These are phyloP conservation scores for Camponotus vicinus DNA, from an alignment of 1,140 invertebrate species.

Conservation along the genomic window DNA sequence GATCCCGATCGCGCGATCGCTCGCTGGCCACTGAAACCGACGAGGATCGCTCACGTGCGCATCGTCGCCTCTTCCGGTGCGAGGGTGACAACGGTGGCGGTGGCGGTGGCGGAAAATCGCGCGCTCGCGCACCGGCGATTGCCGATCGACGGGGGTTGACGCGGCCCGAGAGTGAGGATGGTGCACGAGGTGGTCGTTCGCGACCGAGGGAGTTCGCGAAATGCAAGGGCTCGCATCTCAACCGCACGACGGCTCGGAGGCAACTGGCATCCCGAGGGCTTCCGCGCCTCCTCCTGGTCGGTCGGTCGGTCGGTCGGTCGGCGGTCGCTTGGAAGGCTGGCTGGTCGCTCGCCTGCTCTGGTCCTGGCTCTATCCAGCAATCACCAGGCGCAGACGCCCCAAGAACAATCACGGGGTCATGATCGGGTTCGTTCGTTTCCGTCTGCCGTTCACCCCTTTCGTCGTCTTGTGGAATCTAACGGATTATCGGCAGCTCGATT, in stretches of 20 bases:
- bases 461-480: not conserved
- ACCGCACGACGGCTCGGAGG: conserved; percentile 84
- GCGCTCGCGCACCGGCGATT: conserved; percentile 30
- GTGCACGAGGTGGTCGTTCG: conserved; percentile 66
- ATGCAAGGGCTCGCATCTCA: conserved; percentile 78
- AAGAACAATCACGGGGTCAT: conserved; percentile 76
- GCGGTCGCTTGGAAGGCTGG: conserved; percentile 54
- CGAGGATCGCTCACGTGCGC: conserved; percentile 46
- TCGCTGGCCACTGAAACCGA: conserved; percentile 16
- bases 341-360: conserved; percentile 61
- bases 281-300: conserved; percentile 79
- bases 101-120: not conserved
- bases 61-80: conserved; percentile 6
- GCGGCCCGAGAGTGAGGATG: not conserved
- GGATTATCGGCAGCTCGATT: not conserved
- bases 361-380: conserved; percentile 67
- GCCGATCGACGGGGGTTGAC: not conserved
- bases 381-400: conserved; percentile 80
- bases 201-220: conserved; percentile 19
- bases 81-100: not conserved
- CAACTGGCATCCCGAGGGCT: conserved; percentile 81
- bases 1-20: conserved; percentile 57
- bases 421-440: conserved; percentile 6
- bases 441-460: not conserved
- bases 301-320: conserved; percentile 71